Evolutionary conservation across 2,888 invertebrate species (phyloP), one percentile per base, ranked within the genome.

Genomic region (Platypus cylindrus): DNA sequence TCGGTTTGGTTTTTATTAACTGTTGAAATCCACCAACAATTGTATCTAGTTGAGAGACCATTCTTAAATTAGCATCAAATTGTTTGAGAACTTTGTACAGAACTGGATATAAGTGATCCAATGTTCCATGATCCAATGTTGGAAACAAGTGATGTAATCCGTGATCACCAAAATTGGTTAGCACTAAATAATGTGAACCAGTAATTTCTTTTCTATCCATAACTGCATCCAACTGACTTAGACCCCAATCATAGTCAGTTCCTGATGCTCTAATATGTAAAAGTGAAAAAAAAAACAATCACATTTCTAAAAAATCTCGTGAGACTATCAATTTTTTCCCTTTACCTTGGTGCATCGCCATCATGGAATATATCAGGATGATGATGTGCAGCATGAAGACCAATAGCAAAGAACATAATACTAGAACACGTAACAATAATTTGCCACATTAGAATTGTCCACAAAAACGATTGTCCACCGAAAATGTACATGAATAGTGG

Each of bases 111-210:
- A 86, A 63, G 30, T 74, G 68, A 5, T 71, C 70, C 11, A 87
- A 58, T 34, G 75, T 70, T 0, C 75, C 76, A 51, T 87, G 86
- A 55, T 87, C 87, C 24, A 87, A 50, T 0, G 83, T 80, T 1
- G 87, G 87, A 48, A 87, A 78, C 16, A 87, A 62, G 58, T 89
- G 87, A 56, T 89, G 87, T 2, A 87, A 64, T 0, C 69, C 68
- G 54, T 89, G 87, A 40, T 81, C 76, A 0, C 87, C 87, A 48
- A 83, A 87, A 40, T 75, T 70, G 0, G 80, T 78, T 30, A 85
- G 55, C 1, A 73, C 72, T 44, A 80, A 60, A 51, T 81, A 77
- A 43, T 74, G 70, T 23, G 73, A 75, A 12, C 75, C 71, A 15
- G 73, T 72, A 33, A 78, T 65, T 43, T 83, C 78, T 9, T 67